These are phyloP conservation scores for Acinonyx jubatus DNA, from an alignment of 2,113 vertebrate species.

Conservation along the genomic window DNA sequence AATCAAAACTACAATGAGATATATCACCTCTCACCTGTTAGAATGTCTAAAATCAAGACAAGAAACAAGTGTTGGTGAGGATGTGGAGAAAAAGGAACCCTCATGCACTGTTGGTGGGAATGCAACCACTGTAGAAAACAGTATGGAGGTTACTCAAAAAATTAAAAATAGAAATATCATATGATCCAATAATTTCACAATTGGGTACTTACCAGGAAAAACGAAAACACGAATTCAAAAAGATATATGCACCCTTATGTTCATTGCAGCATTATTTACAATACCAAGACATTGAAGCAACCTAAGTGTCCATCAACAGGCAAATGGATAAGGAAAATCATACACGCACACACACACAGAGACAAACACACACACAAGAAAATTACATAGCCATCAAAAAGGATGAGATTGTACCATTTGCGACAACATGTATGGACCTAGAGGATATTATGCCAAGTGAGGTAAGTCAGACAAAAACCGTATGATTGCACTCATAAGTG, in stretches of 20 bases:
- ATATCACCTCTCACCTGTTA: background rate
- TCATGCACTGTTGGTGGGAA: background rate
- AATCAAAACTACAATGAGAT: background rate
- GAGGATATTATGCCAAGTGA: background rate
- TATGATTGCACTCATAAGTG: background rate
- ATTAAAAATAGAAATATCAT: background rate
- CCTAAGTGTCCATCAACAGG: background rate
- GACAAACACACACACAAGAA: background rate
- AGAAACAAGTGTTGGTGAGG: background rate
- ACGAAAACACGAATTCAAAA: background rate
- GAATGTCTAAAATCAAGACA: background rate
- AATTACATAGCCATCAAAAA: background rate
- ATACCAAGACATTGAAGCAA: background rate
- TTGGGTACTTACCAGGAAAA: background rate
- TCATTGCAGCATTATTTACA: background rate
- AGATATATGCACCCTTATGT: background rate
- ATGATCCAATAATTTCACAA: background rate
- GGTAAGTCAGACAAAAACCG: background rate
- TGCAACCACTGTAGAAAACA: background rate
- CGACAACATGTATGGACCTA: background rate
- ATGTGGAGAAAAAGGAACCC: background rate
- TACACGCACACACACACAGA: too few relatives aligned
- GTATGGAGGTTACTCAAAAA: background rate
- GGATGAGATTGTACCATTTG: background rate
- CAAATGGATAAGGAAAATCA: background rate